phyloP scores from a whole-genome alignment of 2,797 vertebrate genomes.

The Takifugu rubripes region DNA sequence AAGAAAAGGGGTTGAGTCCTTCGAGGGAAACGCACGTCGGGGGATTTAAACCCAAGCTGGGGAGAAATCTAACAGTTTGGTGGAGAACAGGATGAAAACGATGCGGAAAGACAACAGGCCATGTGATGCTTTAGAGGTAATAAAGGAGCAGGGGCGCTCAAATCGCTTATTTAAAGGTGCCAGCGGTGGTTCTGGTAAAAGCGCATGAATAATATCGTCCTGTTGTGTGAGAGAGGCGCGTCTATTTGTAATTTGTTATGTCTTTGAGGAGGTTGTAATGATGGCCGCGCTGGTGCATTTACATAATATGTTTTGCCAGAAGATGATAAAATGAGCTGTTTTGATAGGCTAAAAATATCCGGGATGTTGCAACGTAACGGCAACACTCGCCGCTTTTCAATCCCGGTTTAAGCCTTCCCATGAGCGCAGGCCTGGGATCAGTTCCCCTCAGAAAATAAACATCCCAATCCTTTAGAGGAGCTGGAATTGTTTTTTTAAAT shows the following conservation, averaged over 20 bases:
- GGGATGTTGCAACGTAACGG: conserved; percentile 73
- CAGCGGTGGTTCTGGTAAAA: conserved; percentile 28
- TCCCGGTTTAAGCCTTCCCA: conserved; percentile 39
- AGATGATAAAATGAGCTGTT: conserved; percentile 40
- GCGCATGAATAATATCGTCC: conserved; percentile 18
- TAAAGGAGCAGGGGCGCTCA: neutral
- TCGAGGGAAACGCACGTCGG: conserved; percentile 40
- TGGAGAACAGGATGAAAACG: conserved; percentile 18
- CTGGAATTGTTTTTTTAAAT: neutral
- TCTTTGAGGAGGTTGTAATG: conserved; percentile 62
- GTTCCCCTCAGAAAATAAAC: conserved; percentile 31
- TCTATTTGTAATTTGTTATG: conserved; percentile 44
- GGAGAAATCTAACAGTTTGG: conserved; percentile 49
- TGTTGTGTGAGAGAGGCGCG: conserved; percentile 10
- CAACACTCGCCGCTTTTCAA: conserved; percentile 64
- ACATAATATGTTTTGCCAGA: conserved; percentile 53
- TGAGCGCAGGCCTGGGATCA: conserved; percentile 34
- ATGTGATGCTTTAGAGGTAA: conserved; percentile 25
- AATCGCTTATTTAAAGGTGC: conserved; percentile 26
- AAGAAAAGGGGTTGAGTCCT: conserved; percentile 53
- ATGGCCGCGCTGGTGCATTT: conserved; percentile 50
- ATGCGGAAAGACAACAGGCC: conserved; percentile 30
- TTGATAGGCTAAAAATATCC: conserved; percentile 64
- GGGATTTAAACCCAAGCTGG: conserved; percentile 52
- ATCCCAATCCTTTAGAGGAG: conserved; percentile 24